phyloP scores from a whole-genome alignment of 2,113 vertebrate genomes.

The Brienomyrus longianalis region DNA sequence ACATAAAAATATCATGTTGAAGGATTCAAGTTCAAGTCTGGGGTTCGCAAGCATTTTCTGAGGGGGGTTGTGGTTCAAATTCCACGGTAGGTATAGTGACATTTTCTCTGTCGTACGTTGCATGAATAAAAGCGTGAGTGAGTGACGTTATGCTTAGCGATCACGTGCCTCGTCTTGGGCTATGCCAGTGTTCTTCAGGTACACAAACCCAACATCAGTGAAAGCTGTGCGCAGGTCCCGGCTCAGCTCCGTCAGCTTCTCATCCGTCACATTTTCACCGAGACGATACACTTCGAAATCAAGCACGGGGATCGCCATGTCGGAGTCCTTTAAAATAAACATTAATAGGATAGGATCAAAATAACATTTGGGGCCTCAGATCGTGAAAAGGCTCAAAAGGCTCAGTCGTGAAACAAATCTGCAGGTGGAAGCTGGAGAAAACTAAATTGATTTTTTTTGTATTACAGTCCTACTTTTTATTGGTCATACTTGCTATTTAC shows the following conservation, averaged over 20 bases:
- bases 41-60: not conserved
- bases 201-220: not conserved
- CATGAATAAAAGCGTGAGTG: no score
- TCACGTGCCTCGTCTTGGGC: no score
- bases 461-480: not conserved
- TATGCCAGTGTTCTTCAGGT: no score
- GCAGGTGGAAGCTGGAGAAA: not conserved
- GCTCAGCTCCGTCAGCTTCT: no score
- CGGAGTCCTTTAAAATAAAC: slow-evolving; percentile 33
- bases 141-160: no score
- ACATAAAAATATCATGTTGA: not conserved
- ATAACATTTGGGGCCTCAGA: not conserved
- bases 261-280: not conserved
- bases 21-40: not conserved
- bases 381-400: no score
- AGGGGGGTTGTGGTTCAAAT: not conserved
- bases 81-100: no score
- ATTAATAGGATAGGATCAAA: not conserved
- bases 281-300: slow-evolving; percentile 49
- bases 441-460: not conserved
- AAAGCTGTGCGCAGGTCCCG: no score
- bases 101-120: no score
- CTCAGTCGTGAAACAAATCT: not conserved
- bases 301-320: slow-evolving; percentile 57
- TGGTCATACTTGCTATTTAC: not conserved